Percentiles rank a stretch among this genome's conserved stretches.
These are phyloP conservation scores for Hemithea aestivaria DNA, from an alignment of 2,888 invertebrate genomes.

Conservation along the genomic window DNA sequence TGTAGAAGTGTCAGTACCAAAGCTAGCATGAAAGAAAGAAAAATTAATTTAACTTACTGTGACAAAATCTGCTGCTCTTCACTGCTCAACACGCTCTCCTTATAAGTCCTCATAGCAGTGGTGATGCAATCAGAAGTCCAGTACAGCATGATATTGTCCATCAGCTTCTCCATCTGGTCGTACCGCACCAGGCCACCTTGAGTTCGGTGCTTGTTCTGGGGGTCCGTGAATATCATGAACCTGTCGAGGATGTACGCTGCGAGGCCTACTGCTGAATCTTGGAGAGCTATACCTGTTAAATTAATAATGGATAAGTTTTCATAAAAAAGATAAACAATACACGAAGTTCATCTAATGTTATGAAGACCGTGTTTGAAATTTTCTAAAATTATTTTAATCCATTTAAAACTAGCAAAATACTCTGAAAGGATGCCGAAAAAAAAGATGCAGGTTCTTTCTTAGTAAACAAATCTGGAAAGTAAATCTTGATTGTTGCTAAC, in stretches of 20 bases:
- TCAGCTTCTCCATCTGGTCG: constrained; percentile 50
- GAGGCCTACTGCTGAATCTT: constrained; percentile 89
- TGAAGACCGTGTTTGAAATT: too few species aligned
- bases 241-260: constrained; percentile 94
- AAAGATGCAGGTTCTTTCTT: too few species aligned
- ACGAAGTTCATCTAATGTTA: constrained; percentile 4
- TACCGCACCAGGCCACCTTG: constrained; percentile 81
- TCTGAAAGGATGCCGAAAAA: too few species aligned
- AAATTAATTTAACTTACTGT: constrained; percentile 47
- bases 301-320: neutral
- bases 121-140: constrained; percentile 74
- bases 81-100: constrained; percentile 73
- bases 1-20: too few species aligned
- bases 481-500: too few species aligned
- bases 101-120: constrained; percentile 77
- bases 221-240: constrained; percentile 84
- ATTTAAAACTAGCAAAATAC: too few species aligned
- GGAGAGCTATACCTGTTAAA: constrained; percentile 81
- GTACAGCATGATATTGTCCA: constrained; percentile 78
- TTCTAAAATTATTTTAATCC: too few species aligned
- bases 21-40: too few species aligned
- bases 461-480: too few species aligned
- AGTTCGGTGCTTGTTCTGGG: constrained; percentile 58
- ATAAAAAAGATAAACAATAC: neutral
- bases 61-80: constrained; percentile 48